Evolutionary conservation across 2,797 vertebrate species (phyloP), one percentile per base, ranked within the genome.

Genomic region (Hippocampus kuda): DNA sequence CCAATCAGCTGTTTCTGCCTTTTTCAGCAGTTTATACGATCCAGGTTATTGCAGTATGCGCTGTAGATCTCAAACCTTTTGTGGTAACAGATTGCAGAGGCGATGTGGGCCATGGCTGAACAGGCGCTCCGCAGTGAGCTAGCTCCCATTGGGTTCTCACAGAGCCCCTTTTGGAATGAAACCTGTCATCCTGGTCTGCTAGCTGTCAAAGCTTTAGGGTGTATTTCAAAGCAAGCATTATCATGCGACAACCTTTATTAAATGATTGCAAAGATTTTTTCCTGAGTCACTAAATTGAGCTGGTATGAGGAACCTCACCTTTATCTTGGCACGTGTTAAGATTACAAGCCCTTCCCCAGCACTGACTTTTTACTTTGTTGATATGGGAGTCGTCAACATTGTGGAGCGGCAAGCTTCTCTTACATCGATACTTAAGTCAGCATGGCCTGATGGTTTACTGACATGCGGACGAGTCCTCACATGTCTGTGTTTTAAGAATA

Each of bases 141-240:
- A 79, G 78, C 82, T 85, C 85, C 86, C 81, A 81, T 81, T 79
- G 84, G 78, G 78, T 76, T 82, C 80, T 85, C 73, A 68, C 77
- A 76, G 87, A 89, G 86, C 85, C 81, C 88, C 87, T 84, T 89
- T 86, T 90, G 88, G 83, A 89, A 78, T 74, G 62, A 86, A 88
- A 87, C 86, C 88, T 90, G 87, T 83, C 77, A 63, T 84, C 53
- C 70, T 77, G 77, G 64, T 76, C 66, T 34, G 68, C 86, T 84
- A 88, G 87, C 86, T 82, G 86, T 85, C 73, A 63, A 77, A 85
- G 86, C 81, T 89, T 88, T 86, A 81, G 80, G 82, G 85, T 83
- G 79, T 81, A 70, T 72, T 72, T 60, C 76, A 73, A 79, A 78
- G 12, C 64, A 73, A 77, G 42, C 70, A 63, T 63, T 41, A 27